These are phyloP conservation scores for Halictus quadricinctus DNA, from an alignment of 2,888 invertebrate genomes.

Conservation along the genomic window DNA sequence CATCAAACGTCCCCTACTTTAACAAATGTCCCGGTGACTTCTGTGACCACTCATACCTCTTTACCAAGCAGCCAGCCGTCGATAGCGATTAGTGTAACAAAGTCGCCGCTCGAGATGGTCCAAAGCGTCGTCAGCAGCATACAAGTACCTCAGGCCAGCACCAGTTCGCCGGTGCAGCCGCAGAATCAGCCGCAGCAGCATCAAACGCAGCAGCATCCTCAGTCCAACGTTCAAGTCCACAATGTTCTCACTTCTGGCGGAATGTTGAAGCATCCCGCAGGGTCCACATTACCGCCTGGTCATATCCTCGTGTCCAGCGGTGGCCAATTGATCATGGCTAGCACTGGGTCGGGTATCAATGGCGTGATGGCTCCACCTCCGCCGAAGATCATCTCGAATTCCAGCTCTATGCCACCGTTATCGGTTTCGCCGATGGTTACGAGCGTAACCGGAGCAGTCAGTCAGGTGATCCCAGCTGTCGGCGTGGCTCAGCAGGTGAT, in stretches of 20 bases:
- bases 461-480: conserved; percentile 87
- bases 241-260: conserved; percentile 79
- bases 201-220: conserved; percentile 77
- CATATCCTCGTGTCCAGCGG: conserved; percentile 91
- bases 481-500: conserved; percentile 87
- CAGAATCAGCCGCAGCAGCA: conserved; percentile 66
- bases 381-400: conserved; percentile 82
- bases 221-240: conserved; percentile 76
- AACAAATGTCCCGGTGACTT: conserved; percentile 80
- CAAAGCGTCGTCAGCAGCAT: conserved; percentile 89
- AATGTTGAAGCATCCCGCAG: conserved; percentile 83
- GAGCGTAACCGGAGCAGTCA: conserved; percentile 86
- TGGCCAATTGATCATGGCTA: conserved; percentile 89
- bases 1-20: conserved; percentile 81
- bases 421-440: conserved; percentile 86
- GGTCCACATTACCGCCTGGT: conserved; percentile 84
- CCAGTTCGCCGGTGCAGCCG: conserved; percentile 71
- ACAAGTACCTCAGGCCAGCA: conserved; percentile 84
- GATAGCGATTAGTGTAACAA: conserved; percentile 81
- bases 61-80: conserved; percentile 74
- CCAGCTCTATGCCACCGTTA: conserved; percentile 84
- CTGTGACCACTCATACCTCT: conserved; percentile 62
- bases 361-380: conserved; percentile 87
- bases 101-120: conserved; percentile 90
- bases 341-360: conserved; percentile 82